A percentile compares a stretch with the other conserved stretches of the same genome.
Evolutionary conservation across 2,888 invertebrate genomes (phyloP).

Genomic region (Eristalinus sepulchralis): DNA sequence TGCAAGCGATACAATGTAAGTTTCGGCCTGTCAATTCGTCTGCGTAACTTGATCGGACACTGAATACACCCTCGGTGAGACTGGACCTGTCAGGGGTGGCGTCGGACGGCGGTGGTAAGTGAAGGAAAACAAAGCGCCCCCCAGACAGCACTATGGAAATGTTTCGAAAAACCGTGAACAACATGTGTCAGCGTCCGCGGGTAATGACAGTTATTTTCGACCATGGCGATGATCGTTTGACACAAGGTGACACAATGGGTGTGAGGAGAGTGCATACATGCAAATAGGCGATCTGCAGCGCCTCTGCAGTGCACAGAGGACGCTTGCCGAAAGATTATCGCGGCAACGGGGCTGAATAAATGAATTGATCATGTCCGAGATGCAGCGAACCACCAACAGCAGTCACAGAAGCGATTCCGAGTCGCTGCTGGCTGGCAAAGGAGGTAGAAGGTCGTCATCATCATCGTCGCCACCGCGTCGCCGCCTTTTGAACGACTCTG

Average conservation of each 20-base stretch:
- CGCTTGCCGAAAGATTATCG: slow-evolving; percentile 34
- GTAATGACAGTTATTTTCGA: slow-evolving; percentile 11
- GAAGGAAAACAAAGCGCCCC: background rate
- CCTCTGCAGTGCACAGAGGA: background rate
- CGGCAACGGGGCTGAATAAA: slow-evolving; percentile 29
- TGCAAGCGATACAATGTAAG: slow-evolving; percentile 42
- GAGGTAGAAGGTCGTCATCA: slow-evolving; percentile 64
- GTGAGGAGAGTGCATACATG: slow-evolving; percentile 27
- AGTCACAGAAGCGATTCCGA: background rate
- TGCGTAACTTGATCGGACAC: slow-evolving; percentile 40
- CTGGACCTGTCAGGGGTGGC: background rate
- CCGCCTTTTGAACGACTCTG: background rate
- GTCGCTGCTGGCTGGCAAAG: background rate
- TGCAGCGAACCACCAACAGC: background rate
- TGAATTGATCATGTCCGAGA: slow-evolving; percentile 57
- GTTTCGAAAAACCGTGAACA: slow-evolving; percentile 6
- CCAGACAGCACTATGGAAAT: background rate
- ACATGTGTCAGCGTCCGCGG: background rate
- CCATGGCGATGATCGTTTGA: slow-evolving; percentile 21
- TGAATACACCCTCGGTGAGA: slow-evolving; percentile 51
- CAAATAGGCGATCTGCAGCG: slow-evolving; percentile 13
- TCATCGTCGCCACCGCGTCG: slow-evolving; percentile 41
- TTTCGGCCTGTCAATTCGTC: slow-evolving; percentile 54
- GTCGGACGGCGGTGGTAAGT: background rate
- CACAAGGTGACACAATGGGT: background rate